Evolutionary conservation across 1,140 invertebrate genomes (phyloP).

Genomic region (Periplaneta americana): DNA sequence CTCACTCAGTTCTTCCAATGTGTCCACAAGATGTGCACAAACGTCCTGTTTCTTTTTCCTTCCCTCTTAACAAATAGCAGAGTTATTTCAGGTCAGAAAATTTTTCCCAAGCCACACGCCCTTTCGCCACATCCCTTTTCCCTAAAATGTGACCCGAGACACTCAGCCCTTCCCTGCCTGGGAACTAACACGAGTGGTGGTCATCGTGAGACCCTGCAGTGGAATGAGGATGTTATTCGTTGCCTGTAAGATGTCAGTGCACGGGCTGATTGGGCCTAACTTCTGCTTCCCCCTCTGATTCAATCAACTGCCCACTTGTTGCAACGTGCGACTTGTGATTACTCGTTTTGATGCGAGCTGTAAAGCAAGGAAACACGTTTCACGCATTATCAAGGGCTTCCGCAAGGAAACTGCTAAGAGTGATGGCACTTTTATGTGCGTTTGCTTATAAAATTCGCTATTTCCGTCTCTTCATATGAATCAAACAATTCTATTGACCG

Average conservation of each 20-base stretch:
- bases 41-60: too few relatives aligned
- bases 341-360: background rate
- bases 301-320: background rate
- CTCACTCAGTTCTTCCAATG: too few relatives aligned
- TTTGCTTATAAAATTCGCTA: too few relatives aligned
- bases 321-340: slow-evolving; percentile 2
- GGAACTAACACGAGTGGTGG: background rate
- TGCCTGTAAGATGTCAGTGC: background rate
- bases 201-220: background rate
- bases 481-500: too few relatives aligned
- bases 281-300: background rate
- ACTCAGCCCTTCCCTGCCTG: background rate
- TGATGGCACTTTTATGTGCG: too few relatives aligned
- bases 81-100: too few relatives aligned
- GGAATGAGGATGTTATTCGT: background rate
- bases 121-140: too few relatives aligned
- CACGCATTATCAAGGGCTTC: background rate
- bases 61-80: too few relatives aligned
- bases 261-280: background rate
- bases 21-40: too few relatives aligned
- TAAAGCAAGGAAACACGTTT: background rate
- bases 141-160: background rate
- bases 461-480: too few relatives aligned
- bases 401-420: too few relatives aligned
- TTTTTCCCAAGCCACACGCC: too few relatives aligned